phyloP scores from a whole-genome alignment of 2,797 vertebrate genomes.

The Hoplostethus atlanticus region DNA sequence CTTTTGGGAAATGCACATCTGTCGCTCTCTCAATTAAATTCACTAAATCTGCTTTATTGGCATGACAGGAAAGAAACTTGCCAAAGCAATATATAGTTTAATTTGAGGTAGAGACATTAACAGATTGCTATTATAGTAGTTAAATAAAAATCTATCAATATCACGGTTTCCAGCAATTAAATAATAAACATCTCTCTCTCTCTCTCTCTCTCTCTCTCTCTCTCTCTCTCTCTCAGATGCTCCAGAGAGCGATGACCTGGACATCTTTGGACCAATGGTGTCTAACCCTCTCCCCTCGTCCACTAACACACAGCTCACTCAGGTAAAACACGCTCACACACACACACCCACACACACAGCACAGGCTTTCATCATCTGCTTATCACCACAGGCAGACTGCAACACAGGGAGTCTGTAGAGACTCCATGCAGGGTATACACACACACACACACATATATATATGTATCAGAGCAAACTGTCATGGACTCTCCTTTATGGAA shows the following conservation, averaged over 20 bases:
- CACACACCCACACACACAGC: constrained; percentile 25
- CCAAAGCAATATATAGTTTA: too few relatives aligned
- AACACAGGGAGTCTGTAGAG: constrained; percentile 40
- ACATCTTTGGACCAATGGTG: constrained; percentile 98
- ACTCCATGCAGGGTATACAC: constrained; percentile 31
- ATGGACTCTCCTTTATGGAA: constrained; percentile 45
- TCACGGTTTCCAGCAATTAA: too few relatives aligned
- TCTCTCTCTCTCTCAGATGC: constrained; percentile 80
- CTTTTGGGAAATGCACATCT: too few relatives aligned
- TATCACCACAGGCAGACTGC: constrained; percentile 65
- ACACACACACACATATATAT: constrained; percentile 36
- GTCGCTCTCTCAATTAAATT: too few relatives aligned
- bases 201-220: background rate
- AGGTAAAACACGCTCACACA: constrained; percentile 59
- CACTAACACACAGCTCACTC: constrained; percentile 73
- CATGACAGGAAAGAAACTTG: too few relatives aligned
- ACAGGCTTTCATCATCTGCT: constrained; percentile 65
- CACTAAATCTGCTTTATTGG: too few relatives aligned
- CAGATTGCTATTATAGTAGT: too few relatives aligned
- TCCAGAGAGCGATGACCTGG: constrained; percentile 90
- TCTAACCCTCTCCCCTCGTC: constrained; percentile 94
- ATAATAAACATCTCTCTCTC: background rate
- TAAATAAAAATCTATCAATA: too few relatives aligned
- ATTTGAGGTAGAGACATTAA: too few relatives aligned
- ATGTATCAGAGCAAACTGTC: constrained; percentile 50